phyloP scores from a whole-genome alignment of 1,140 invertebrate species.

The Drosophila truncata region DNA sequence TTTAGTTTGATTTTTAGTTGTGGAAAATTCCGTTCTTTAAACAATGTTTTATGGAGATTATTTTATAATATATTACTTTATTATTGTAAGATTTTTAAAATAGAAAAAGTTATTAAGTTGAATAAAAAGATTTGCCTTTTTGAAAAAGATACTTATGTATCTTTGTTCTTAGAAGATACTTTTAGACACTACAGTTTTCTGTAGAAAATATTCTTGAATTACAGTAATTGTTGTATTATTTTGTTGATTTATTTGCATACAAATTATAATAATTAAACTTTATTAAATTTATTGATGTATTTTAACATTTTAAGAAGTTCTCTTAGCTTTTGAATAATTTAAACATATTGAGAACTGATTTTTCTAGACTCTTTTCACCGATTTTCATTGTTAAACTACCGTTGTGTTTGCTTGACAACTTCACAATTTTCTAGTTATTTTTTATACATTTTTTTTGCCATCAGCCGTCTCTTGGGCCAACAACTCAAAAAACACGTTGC shows the following conservation, averaged over 20 bases:
- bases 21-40: conserved; percentile 22
- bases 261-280: background rate
- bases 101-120: background rate
- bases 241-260: background rate
- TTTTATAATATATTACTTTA: background rate
- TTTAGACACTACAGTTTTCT: background rate
- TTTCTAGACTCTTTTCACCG: background rate
- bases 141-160: background rate
- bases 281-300: background rate
- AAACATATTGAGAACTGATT: background rate
- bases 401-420: conserved; percentile 21
- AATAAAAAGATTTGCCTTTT: background rate
- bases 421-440: conserved; percentile 42
- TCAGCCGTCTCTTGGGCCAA: conserved; percentile 55
- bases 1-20: conserved; percentile 15
- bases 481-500: conserved; percentile 70
- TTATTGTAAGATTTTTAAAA: background rate
- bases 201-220: background rate
- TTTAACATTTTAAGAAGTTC: background rate
- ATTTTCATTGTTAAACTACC: conserved; percentile 7
- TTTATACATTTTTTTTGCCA: conserved; percentile 19
- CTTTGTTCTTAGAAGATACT: background rate
- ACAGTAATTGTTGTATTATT: background rate
- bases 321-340: background rate
- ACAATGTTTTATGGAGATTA: background rate